These are phyloP conservation scores for Diachrysia chrysitis DNA, from an alignment of 2,888 invertebrate genomes.

Conservation along the genomic window DNA sequence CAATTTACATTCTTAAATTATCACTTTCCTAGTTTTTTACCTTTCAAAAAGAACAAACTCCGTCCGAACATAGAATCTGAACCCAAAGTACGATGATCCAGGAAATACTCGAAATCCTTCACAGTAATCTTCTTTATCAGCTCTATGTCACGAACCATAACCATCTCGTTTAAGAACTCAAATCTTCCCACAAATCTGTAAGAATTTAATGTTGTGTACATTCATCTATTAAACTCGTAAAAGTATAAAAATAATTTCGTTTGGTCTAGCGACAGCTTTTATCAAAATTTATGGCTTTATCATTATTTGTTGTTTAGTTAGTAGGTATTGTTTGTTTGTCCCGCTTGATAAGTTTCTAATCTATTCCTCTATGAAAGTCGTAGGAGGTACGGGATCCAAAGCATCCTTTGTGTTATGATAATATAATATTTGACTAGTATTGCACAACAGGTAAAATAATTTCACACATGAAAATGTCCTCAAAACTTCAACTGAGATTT, in stretches of 20 bases:
- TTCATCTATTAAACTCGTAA: background rate
- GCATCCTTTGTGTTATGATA: background rate
- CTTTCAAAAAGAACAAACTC: constrained; percentile 82
- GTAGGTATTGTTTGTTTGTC: background rate
- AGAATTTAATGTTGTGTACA: constrained; percentile 1
- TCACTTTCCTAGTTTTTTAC: too few species aligned
- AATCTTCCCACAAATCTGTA: constrained; percentile 76
- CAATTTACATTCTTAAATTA: too few species aligned
- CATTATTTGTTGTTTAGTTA: background rate
- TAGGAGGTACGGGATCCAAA: constrained; percentile 1
- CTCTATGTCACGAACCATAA: constrained; percentile 83
- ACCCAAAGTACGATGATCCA: constrained; percentile 79
- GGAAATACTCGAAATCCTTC: constrained; percentile 88
- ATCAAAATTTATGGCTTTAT: background rate
- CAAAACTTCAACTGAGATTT: too few species aligned
- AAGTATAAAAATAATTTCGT: background rate
- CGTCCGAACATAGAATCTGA: constrained; percentile 85
- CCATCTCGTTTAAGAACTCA: constrained; percentile 73
- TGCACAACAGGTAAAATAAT: too few species aligned
- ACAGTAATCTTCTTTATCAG: constrained; percentile 84
- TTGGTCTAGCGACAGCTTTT: constrained; percentile 3
- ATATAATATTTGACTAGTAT: too few species aligned
- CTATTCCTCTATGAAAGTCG: background rate
- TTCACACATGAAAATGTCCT: too few species aligned
- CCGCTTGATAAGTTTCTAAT: constrained; percentile 1